Conservation (phyloP, 2,113 vertebrate genomes). For the Eulemur macaco region DNA sequence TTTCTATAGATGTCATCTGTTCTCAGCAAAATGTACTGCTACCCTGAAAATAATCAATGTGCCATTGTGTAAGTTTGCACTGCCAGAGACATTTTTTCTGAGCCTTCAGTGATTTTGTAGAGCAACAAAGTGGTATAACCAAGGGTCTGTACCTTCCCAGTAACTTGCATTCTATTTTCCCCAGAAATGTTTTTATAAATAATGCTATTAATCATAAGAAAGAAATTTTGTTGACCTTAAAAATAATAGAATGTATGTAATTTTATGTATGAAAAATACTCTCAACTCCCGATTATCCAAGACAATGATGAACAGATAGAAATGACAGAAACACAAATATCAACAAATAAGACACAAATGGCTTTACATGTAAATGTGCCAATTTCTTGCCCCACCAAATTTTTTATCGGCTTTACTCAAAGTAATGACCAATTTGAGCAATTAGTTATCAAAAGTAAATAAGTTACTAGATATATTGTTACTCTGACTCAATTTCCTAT, state of each 20-base stretch:
- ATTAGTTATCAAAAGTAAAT: not conserved
- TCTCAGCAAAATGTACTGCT: conserved; percentile 28
- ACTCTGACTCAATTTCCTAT: not conserved
- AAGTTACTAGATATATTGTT: not conserved
- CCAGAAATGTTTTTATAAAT: not conserved
- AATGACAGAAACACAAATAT: not conserved
- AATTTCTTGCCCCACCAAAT: not conserved
- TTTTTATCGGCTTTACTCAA: not conserved
- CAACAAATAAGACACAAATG: not conserved
- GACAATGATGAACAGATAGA: not conserved
- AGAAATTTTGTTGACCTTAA: not conserved
- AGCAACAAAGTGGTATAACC: not conserved
- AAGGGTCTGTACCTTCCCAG: not conserved
- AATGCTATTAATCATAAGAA: not conserved
- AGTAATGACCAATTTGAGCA: not conserved
- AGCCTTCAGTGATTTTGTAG: not conserved
- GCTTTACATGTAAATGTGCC: not conserved
- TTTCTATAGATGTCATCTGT: conserved; percentile 46
- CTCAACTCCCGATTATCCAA: not conserved
- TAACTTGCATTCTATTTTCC: not conserved
- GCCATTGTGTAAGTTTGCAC: not conserved
- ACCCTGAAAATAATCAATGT: not conserved
- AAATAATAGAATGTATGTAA: not conserved
- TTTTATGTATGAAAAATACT: not conserved
- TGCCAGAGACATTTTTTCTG: not conserved